Evolutionary conservation across 92 coral and sea anemone species (phyloP), one percentile per base, ranked within the genome.

Genomic region (Umimayanthus kanabou): DNA sequence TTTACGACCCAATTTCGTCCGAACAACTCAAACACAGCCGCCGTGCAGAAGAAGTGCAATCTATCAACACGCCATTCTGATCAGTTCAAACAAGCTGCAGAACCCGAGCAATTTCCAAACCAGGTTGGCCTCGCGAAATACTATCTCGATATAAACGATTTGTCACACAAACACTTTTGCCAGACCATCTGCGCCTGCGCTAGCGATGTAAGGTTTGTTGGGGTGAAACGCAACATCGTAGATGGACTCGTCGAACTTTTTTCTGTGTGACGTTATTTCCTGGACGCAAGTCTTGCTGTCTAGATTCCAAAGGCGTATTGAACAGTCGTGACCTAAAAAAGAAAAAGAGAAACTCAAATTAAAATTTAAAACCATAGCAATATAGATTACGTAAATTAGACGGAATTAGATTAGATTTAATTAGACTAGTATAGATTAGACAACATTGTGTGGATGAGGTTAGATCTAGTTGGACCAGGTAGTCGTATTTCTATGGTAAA

Each of bases 131-230:
- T 43, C 23, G 18, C 39, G 58, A 8, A 67, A 16, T 75, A 10
- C 26, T 4, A 39, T 75, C 47, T 75, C 50, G 22, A 39, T 37
- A 33, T 58, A 22, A 10, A 29, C 39, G 33, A 33, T 29, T 18
- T 33, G 85, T 95, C 92, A 97, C 79, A 97, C 95, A 83, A 97
- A 97, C 81, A 97, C 98, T 77, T 97, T 97, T 5, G 98, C 99
- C 66, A 97, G 88, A 37, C 99, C 99, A 87, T 97, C 99, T 66
- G 99, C 99, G 76, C 99, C 99, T 43, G 99, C 99, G 87, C 99
- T 97, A 43, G 99, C 98, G 74, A 97, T 97, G 86, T 93, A 97
- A 39, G 99, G 98, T 73, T 94, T 96, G 73, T 88, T 88, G 18
- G 99, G 97, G 71, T 97, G 99, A 89, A 97, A 97, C 13, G 99